Conservation (phyloP, 2,888 invertebrate genomes). For the Trachelus troglodyta region DNA sequence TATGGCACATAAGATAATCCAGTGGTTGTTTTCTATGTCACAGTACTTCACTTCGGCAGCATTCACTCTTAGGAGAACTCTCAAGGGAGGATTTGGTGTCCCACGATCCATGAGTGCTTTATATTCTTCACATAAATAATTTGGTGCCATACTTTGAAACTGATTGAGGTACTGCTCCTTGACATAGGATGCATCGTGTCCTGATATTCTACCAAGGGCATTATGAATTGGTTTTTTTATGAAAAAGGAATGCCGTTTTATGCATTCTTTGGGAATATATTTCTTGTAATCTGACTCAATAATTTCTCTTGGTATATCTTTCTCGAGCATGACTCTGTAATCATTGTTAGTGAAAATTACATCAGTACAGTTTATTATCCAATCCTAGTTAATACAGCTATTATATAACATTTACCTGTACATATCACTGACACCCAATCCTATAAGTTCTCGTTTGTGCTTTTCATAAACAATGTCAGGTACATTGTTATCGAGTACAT, state of each 20-base stretch:
- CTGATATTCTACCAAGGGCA: conserved; percentile 72
- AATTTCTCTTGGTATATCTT: conserved; percentile 73
- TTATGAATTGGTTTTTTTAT: conserved; percentile 81
- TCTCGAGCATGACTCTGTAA: conserved; percentile 82
- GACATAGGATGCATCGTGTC: conserved; percentile 76
- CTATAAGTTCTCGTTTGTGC: conserved; percentile 81
- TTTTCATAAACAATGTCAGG: conserved; percentile 83
- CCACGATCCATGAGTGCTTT: conserved; percentile 76
- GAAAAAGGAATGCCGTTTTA: conserved; percentile 80
- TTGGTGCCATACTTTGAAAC: conserved; percentile 82
- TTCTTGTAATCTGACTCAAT: conserved; percentile 84
- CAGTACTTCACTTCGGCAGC: conserved; percentile 56
- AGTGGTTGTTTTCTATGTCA: conserved; percentile 42
- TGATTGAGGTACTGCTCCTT: conserved; percentile 86
- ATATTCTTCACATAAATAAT: conserved; percentile 83
- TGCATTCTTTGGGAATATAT: conserved; percentile 84
- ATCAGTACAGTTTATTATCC: neutral
- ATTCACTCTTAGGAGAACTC: conserved; percentile 71
- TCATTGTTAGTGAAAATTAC: neutral
- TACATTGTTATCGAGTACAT: conserved; percentile 83
- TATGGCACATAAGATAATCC: conserved; percentile 75
- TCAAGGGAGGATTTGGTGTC: conserved; percentile 76
- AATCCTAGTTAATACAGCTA: neutral
- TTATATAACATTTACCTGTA: conserved; percentile 62
- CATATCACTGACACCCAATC: conserved; percentile 90